Base-by-base conservation (phyloP, 1,140 invertebrate genomes). In the Sarcophaga bullata region DNA sequence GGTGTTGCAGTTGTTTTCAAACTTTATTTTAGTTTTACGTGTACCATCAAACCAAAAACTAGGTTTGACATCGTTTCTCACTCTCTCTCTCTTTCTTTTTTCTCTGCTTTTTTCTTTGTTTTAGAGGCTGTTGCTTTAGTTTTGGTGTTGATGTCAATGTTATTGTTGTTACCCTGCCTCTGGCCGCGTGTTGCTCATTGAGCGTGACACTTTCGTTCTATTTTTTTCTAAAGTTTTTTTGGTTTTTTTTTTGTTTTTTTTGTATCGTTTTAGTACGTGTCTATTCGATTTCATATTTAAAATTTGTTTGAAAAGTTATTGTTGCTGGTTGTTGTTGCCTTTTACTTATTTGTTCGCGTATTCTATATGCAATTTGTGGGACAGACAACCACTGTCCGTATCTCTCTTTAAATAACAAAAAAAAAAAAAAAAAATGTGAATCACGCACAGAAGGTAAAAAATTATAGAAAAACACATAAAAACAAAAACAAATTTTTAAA, bases 171-270 rank as follows among this genome's bases (percentile, higher is more conserved):
- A 17, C n/a, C 52, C 82, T 78, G 75, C 48, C 19, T 72, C 37
- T 72, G 62, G 73, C 19, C 19, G 73, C 75, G 50, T 15, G 48
- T 68, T 80, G 58, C 48, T 68, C 80, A 80, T 80, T 80, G 80
- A 80, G 80, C 80, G 58, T 80, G 80, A 80, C 80, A 80, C 52
- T 80, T 78, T 50, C 75, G 75, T 37, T 37, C 25, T 37, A 37
- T 37, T 37, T 37, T 37, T 37, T 37, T 37, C 25, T 2, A 37
- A 37, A 37, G 25, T 2, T 37, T 37, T 37, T 37, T 1, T 37
- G 1, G 1, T 37, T 37, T 37, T 37, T 37, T 37, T 37, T 37
- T 37, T 37, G 1, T 37, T 37, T 37, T 37, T 37, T 37, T 37
- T 37, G 25, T 37, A 37, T 37, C 25, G 25, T 68, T 78, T 50